These are phyloP conservation scores for Coenobita brevimanus DNA, from an alignment of 1,140 invertebrate genomes.

Conservation along the genomic window DNA sequence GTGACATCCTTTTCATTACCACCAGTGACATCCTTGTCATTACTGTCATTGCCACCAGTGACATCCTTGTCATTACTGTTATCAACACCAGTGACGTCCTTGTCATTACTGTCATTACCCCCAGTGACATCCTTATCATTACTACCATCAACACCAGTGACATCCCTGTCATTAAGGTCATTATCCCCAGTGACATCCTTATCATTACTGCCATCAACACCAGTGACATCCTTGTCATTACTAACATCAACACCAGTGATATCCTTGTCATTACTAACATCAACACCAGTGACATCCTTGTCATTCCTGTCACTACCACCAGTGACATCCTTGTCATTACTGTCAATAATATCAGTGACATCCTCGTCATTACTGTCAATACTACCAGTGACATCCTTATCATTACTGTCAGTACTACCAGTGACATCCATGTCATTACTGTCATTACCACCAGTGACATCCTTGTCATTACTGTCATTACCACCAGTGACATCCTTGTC, in stretches of 20 bases:
- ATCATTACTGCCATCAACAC: background rate
- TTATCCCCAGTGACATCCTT: background rate
- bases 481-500: background rate
- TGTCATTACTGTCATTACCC: background rate
- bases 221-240: background rate
- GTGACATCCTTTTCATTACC: too few species aligned
- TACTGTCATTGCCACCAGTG: too few species aligned
- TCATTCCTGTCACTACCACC: background rate
- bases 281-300: background rate
- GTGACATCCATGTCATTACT: background rate
- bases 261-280: background rate
- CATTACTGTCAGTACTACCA: background rate
- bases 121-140: background rate
- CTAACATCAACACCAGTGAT: background rate
- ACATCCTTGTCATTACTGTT: background rate
- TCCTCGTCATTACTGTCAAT: background rate
- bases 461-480: background rate
- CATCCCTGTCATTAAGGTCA: background rate
- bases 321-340: background rate
- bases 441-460: background rate
- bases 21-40: too few species aligned
- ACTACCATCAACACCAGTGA: background rate
- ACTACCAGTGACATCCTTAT: background rate
- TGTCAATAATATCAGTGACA: background rate
- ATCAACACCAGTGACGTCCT: background rate